Percentiles rank a stretch among this genome's conserved stretches.
Evolutionary conservation across 2,888 invertebrate species (phyloP).

Genomic region (Prionchulus punctatus): DNA sequence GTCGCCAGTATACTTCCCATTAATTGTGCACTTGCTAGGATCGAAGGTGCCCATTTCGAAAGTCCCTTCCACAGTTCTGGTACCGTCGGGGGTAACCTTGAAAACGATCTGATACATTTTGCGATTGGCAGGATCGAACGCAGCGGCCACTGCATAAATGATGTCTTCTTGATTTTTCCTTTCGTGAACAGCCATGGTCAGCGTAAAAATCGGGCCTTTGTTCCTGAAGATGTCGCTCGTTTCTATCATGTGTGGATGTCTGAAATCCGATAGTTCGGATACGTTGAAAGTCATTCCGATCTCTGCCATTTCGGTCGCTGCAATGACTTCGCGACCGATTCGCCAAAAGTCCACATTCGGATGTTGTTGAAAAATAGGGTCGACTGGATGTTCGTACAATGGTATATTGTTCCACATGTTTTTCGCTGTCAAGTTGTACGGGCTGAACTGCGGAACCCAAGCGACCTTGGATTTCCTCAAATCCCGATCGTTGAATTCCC

Average conservation of each 20-base stretch:
- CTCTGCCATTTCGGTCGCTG: conserved; percentile 21
- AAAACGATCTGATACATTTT: conserved; percentile 28
- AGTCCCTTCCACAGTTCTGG: conserved; percentile 26
- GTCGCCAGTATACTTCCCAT: conserved; percentile 26
- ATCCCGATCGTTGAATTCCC: conserved; percentile 31
- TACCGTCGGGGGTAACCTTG: conserved; percentile 24
- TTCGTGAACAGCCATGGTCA: conserved; percentile 30
- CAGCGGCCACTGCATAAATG: conserved; percentile 28
- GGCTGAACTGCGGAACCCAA: conserved; percentile 24
- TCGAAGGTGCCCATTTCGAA: conserved; percentile 30
- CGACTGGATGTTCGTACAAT: neutral
- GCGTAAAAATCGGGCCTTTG: conserved; percentile 19
- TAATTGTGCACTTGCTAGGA: conserved; percentile 23
- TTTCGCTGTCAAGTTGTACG: conserved; percentile 29
- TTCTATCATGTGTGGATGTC: conserved; percentile 26
- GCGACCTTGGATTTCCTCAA: conserved; percentile 19
- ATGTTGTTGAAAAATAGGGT: neutral
- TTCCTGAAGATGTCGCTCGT: conserved; percentile 29
- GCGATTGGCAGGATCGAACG: conserved; percentile 23
- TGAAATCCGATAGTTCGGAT: conserved; percentile 24
- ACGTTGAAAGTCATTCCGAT: conserved; percentile 15
- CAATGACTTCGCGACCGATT: conserved; percentile 21
- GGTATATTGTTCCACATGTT: conserved; percentile 20
- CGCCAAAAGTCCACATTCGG: conserved; percentile 32
- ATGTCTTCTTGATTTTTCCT: conserved; percentile 10